Conservation (phyloP, 2,888 invertebrate species). For the Ormyrus labotus region DNA sequence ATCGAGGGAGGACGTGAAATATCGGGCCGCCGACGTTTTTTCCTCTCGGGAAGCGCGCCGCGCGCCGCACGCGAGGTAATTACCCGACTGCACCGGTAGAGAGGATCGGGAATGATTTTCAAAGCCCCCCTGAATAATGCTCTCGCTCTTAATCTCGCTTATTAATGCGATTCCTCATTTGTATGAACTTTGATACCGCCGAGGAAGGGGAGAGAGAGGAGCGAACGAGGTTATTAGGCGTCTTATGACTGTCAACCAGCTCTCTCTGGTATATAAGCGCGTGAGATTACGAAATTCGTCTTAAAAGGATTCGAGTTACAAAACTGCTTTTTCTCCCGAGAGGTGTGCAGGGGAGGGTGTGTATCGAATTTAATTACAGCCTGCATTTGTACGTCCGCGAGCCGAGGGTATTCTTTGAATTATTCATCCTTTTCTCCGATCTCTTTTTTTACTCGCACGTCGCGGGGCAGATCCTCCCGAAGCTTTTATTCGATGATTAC, state of each 20-base stretch:
- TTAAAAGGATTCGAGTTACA: constrained; percentile 26
- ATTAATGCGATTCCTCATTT: constrained; percentile 55
- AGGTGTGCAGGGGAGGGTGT: constrained; percentile 48
- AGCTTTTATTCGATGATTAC: no score
- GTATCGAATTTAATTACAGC: constrained; percentile 65
- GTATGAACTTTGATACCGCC: constrained; percentile 47
- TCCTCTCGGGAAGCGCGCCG: not conserved
- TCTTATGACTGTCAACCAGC: constrained; percentile 41
- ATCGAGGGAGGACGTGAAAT: constrained; percentile 36
- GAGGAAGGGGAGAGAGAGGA: constrained; percentile 52
- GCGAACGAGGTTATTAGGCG: constrained; percentile 64
- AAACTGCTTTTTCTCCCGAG: constrained; percentile 27
- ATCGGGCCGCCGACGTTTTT: constrained; percentile 30
- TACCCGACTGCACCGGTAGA: not conserved
- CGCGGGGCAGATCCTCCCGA: no score
- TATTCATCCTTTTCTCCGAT: not conserved
- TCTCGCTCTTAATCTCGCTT: constrained; percentile 53
- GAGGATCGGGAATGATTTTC: constrained; percentile 24
- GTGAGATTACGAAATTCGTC: constrained; percentile 24
- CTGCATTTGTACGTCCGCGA: constrained; percentile 43
- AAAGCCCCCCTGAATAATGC: constrained; percentile 49
- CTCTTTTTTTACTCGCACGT: no score
- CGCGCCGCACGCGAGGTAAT: constrained; percentile 16
- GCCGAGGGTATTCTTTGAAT: not conserved
- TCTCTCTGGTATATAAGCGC: not conserved